Evolutionary conservation across 2,113 vertebrate genomes (phyloP).

Genomic region (Delphinus delphis): DNA sequence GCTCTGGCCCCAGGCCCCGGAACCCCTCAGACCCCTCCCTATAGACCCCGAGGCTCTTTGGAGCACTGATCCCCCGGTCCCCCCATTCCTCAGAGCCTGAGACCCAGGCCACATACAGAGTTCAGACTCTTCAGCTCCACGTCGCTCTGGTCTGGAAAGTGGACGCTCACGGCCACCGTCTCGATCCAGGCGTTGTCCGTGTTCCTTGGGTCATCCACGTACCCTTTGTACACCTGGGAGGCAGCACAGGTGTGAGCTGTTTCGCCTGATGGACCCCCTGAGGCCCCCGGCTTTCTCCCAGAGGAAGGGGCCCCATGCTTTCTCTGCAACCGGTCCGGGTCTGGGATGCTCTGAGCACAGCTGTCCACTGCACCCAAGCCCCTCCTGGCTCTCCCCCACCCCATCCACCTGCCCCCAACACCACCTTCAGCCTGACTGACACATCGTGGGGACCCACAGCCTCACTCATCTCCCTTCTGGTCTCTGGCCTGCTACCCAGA

Average conservation of each 20-base stretch:
- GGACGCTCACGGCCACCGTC: conserved; percentile 88
- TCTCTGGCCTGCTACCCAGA: neutral
- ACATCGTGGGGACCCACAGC: accelerated
- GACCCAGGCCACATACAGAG: conserved; percentile 67
- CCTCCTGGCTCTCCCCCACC: neutral
- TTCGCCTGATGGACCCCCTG: accelerated
- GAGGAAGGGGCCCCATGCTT: neutral
- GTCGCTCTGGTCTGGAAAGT: conserved; percentile 83
- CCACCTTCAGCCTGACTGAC: accelerated
- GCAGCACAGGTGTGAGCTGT: neutral
- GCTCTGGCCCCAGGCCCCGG: neutral
- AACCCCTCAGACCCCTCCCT: neutral
- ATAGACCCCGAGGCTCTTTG: accelerated
- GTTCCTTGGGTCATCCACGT: conserved; percentile 93
- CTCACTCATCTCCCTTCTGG: neutral
- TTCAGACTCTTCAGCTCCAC: conserved; percentile 83
- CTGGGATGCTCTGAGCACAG: neutral
- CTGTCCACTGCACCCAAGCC: accelerated
- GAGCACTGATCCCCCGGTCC: accelerated
- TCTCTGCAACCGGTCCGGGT: accelerated
- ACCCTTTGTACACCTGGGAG: conserved; percentile 90
- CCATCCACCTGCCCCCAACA: accelerated
- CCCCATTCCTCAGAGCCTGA: accelerated
- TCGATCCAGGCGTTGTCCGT: conserved; percentile 96
- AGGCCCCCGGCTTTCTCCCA: neutral